Percentiles rank a stretch among this genome's conserved stretches.
These are phyloP conservation scores for Macrotus californicus DNA, from an alignment of 2,113 vertebrate genomes.

Conservation along the genomic window DNA sequence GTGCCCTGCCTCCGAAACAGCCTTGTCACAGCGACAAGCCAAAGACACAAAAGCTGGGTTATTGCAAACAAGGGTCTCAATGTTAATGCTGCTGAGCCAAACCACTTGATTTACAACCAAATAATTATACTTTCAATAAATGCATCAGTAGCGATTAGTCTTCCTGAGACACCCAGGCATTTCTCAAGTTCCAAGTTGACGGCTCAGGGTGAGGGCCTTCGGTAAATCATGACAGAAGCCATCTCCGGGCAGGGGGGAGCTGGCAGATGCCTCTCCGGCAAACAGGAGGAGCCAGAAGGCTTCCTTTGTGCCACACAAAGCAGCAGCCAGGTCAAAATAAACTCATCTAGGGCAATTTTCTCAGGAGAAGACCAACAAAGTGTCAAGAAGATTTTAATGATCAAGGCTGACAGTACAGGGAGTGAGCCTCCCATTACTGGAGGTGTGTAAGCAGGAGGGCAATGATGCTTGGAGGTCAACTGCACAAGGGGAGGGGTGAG, in stretches of 20 bases:
- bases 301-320: not conserved
- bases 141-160: not conserved
- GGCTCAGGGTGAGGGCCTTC: not conserved
- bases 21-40: not conserved
- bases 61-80: not conserved
- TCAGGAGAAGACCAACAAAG: not conserved
- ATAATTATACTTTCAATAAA: conserved; percentile 35
- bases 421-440: not conserved
- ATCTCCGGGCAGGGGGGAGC: not conserved
- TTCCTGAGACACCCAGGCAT: not conserved
- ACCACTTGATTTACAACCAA: conserved; percentile 28
- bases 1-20: not conserved
- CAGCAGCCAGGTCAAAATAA: not conserved
- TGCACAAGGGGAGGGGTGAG: too few species aligned
- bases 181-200: not conserved
- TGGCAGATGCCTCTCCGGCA: not conserved
- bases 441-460: not conserved
- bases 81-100: not conserved
- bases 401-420: not conserved
- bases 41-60: not conserved
- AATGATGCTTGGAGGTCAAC: not conserved
- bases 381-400: not conserved
- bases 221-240: not conserved
- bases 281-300: not conserved
- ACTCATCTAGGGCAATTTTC: not conserved